These are phyloP conservation scores for Drosophila helvetica DNA, from an alignment of 2,888 invertebrate genomes.

Conservation along the genomic window DNA sequence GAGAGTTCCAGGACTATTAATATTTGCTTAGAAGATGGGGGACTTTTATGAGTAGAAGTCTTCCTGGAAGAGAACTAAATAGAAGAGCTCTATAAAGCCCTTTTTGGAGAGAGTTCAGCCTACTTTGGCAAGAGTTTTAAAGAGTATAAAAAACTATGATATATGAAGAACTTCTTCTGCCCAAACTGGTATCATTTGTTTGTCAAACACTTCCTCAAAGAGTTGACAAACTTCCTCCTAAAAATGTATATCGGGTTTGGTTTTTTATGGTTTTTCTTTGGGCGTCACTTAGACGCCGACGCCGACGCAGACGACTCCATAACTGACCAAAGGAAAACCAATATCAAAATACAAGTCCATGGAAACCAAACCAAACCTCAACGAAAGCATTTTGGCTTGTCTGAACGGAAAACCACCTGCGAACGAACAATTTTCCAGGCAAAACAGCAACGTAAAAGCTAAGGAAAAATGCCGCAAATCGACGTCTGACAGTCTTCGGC, in stretches of 20 bases:
- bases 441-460: constrained; percentile 40
- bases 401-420: constrained; percentile 72
- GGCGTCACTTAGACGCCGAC: constrained; percentile 5
- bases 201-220: not conserved
- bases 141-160: not conserved
- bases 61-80: not conserved
- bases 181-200: not conserved
- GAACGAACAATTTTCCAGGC: constrained; percentile 67
- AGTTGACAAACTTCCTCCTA: not conserved
- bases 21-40: no score
- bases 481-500: constrained; percentile 61
- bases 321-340: constrained; percentile 31
- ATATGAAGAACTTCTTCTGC: not conserved
- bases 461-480: constrained; percentile 78
- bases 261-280: constrained; percentile 11
- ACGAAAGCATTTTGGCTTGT: constrained; percentile 49
- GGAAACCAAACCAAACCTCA: constrained; percentile 2
- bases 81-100: no score
- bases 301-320: constrained; percentile 10
- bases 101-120: not conserved
- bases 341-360: constrained; percentile 8
- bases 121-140: not conserved
- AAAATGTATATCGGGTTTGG: not conserved
- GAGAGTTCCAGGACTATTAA: not conserved
- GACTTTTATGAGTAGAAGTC: no score